Percentiles rank a stretch among this genome's conserved stretches.
Evolutionary conservation across 1,140 invertebrate genomes (phyloP).

Genomic region (Microplitis mediator): DNA sequence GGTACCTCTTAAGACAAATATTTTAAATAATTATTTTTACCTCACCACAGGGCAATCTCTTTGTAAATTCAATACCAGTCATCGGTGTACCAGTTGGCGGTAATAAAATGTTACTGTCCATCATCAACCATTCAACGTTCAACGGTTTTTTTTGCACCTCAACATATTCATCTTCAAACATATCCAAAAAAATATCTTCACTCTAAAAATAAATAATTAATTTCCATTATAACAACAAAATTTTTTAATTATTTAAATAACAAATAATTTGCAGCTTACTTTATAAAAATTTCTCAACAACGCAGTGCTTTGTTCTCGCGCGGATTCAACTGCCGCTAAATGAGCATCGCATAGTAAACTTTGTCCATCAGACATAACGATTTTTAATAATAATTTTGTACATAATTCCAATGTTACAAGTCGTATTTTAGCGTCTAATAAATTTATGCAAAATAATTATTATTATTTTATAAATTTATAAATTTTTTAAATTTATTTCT

Average conservation of each 20-base stretch:
- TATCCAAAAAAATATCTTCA: slow-evolving; percentile 97
- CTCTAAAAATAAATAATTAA: slow-evolving; percentile 64
- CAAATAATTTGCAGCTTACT: slow-evolving; percentile 52
- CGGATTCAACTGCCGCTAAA: slow-evolving; percentile 73
- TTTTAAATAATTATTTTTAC: slow-evolving; percentile 54
- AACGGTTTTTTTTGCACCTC: slow-evolving; percentile 87
- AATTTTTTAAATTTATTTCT: slow-evolving; percentile 42
- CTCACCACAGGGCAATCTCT: slow-evolving; percentile 94
- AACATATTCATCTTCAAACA: slow-evolving; percentile 98
- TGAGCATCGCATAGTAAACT: slow-evolving; percentile 60
- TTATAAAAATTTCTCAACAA: slow-evolving; percentile 93
- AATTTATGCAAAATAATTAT: neutral
- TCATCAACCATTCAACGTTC: slow-evolving; percentile 92
- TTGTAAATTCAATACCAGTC: slow-evolving; percentile 94
- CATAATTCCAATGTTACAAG: slow-evolving; percentile 91
- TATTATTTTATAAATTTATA: neutral
- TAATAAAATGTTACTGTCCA: slow-evolving; percentile 95
- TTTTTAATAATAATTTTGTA: slow-evolving; percentile 75
- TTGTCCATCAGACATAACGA: slow-evolving; percentile 62
- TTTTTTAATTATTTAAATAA: neutral
- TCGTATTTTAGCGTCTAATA: slow-evolving; percentile 77
- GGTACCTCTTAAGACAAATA: no score
- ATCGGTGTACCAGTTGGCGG: slow-evolving; percentile 96
- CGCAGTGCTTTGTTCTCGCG: slow-evolving; percentile 84
- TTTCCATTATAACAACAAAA: neutral